Evolutionary conservation across 2,113 vertebrate species (phyloP), one percentile per base, ranked within the genome.

Genomic region (Macquaria ambigua): DNA sequence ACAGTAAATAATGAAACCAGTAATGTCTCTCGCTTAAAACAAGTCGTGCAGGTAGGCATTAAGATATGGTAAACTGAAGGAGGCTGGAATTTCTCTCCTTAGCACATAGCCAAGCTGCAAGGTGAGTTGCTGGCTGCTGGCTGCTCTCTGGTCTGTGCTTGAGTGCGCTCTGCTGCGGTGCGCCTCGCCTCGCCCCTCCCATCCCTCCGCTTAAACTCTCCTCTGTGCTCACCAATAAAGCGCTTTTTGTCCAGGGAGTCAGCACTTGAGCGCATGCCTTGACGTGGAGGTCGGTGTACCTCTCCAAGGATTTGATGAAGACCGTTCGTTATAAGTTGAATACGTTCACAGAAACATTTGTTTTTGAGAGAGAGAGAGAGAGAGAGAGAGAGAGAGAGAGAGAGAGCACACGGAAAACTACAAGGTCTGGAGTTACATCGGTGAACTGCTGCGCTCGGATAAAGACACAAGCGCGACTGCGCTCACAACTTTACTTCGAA

Each of bases 191-290:
- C 77, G 84, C 93, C 79, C 92, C 90, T 86, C 94, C 90, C 93
- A 81, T 50, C 85, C 25, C 87, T 80, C 74, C n/a, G 78, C 86
- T 77, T 48, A 39, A 61, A 64, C 90, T 90, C 86, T 89, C 74
- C 69, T 75, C 85, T 84, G 81, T 58, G 77, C 82, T 82, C 88
- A 48, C 86, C 91, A 87, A 94, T 94, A 94, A 94, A 94, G 93
- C 90, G 88, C 91, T 93, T 93, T 93, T 87, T 93, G 81, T 93
- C 85, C 78, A 46, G 58, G 82, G 82, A 91, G 82, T 88, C 82
- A 11, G 87, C 85, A 85, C 90, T 92, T 61, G 84, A 90, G 89
- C 90, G 88, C 91, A 92, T 95, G 94, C 91, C 93, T 91, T 87
- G 84, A 91, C 91, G 75, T 88, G 92, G 90, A 93, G 82, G 90